Percentiles rank a stretch among this genome's conserved stretches.
Conservation (phyloP, 2,888 invertebrate species). For the Andrena chrysosceles region DNA sequence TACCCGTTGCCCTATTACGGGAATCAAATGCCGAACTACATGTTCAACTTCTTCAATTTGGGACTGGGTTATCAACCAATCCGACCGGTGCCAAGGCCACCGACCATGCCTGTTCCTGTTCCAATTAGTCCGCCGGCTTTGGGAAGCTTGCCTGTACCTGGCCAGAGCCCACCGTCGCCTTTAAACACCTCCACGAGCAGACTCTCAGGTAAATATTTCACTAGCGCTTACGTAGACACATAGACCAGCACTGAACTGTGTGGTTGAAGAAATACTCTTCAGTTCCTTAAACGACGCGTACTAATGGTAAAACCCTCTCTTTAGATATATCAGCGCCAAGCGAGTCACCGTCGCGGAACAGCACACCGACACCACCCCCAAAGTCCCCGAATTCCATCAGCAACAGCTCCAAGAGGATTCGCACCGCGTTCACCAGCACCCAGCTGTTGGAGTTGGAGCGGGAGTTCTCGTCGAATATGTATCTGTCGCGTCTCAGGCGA, state of each 20-base stretch:
- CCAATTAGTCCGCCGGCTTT: slow-evolving; percentile 73
- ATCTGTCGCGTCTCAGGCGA: slow-evolving; percentile 93
- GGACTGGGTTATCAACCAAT: slow-evolving; percentile 81
- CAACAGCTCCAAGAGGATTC: slow-evolving; percentile 93
- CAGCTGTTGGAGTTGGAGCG: slow-evolving; percentile 92
- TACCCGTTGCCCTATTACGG: slow-evolving; percentile 82
- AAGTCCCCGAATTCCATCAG: slow-evolving; percentile 80
- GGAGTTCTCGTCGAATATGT: slow-evolving; percentile 96
- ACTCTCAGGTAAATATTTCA: slow-evolving; percentile 75
- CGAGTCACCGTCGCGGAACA: slow-evolving; percentile 85
- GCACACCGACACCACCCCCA: slow-evolving; percentile 85
- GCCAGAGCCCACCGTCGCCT: slow-evolving; percentile 80
- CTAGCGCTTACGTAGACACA: too few relatives aligned
- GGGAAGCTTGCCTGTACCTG: slow-evolving; percentile 68
- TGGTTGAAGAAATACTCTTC: not conserved
- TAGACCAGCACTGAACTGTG: not conserved
- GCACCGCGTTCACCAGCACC: slow-evolving; percentile 97
- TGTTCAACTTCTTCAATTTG: slow-evolving; percentile 83
- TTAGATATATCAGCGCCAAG: slow-evolving; percentile 81
- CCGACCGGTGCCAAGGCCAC: slow-evolving; percentile 80
- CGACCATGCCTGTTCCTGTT: slow-evolving; percentile 70
- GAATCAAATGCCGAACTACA: slow-evolving; percentile 84
- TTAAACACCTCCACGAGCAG: slow-evolving; percentile 72
- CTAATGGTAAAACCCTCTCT: slow-evolving; percentile 39
- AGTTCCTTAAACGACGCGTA: not conserved